phyloP scores from a whole-genome alignment of 2,888 invertebrate genomes.

The Heliconius ismenius region DNA sequence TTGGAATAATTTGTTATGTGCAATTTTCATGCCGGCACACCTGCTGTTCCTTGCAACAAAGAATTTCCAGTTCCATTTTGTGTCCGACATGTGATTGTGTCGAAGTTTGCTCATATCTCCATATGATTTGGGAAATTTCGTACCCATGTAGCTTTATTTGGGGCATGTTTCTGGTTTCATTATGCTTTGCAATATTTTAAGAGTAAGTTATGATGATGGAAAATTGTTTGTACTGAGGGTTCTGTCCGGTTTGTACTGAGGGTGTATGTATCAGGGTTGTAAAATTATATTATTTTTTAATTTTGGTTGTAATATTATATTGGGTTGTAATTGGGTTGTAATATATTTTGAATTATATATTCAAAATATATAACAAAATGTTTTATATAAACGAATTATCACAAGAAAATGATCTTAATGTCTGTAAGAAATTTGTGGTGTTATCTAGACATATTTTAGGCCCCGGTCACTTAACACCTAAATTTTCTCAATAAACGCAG shows the following conservation, averaged over 20 bases:
- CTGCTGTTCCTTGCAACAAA: constrained; percentile 39
- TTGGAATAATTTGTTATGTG: constrained; percentile 33
- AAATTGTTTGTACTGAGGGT: background rate
- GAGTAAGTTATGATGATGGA: background rate
- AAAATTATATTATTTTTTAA: too few relatives aligned
- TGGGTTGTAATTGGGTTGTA: background rate
- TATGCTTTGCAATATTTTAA: constrained; percentile 2
- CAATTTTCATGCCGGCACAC: constrained; percentile 38
- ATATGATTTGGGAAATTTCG: constrained; percentile 31
- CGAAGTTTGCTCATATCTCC: constrained; percentile 34
- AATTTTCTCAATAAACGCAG: too few relatives aligned
- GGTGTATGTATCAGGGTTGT: too few relatives aligned
- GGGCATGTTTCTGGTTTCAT: constrained; percentile 14
- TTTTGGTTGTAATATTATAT: too few relatives aligned
- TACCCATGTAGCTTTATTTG: constrained; percentile 30
- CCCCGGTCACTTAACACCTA: too few relatives aligned
- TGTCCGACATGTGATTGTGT: constrained; percentile 39
- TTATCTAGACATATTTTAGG: too few relatives aligned
- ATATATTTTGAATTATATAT: background rate
- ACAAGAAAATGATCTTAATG: background rate
- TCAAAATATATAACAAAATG: too few relatives aligned
- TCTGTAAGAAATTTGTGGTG: background rate
- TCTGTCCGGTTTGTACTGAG: too few relatives aligned
- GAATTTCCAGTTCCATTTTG: constrained; percentile 40
- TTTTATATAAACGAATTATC: background rate